phyloP scores from a whole-genome alignment of 1,140 invertebrate genomes.

The Gryon sp. region DNA sequence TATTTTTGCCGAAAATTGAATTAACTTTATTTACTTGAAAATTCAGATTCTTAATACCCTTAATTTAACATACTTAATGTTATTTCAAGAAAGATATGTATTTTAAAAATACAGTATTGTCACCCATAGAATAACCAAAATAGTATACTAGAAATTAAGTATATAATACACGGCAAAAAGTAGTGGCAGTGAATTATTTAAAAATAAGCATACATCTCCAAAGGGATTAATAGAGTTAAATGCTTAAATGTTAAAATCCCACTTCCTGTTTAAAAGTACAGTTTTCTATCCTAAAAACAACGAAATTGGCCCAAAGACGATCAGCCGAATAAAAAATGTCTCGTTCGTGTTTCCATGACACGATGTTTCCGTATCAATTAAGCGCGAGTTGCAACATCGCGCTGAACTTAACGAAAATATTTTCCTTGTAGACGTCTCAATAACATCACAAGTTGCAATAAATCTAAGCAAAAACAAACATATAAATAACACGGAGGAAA shows the following conservation, averaged over 20 bases:
- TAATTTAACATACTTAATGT: neutral
- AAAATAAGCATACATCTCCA: too few relatives aligned
- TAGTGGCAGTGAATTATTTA: too few relatives aligned
- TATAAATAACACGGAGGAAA: constrained; percentile 20
- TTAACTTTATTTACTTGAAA: too few relatives aligned
- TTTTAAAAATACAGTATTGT: too few relatives aligned
- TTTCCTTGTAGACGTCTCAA: constrained; percentile 43
- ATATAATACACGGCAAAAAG: too few relatives aligned
- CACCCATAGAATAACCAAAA: constrained; percentile 11
- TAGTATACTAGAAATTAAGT: constrained; percentile 8
- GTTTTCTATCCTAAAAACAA: constrained; percentile 42
- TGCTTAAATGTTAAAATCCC: constrained; percentile 16
- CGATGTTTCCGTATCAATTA: constrained; percentile 49
- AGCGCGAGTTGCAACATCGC: constrained; percentile 40
- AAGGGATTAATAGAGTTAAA: constrained; percentile 28
- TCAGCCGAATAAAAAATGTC: constrained; percentile 24
- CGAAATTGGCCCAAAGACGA: constrained; percentile 17
- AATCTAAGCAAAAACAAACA: constrained; percentile 47
- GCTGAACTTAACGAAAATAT: constrained; percentile 50
- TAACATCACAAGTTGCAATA: constrained; percentile 32
- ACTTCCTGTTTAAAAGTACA: constrained; percentile 42
- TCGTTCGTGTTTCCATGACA: constrained; percentile 6
- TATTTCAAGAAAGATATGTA: neutral
- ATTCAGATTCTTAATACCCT: too few relatives aligned
- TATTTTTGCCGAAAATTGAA: too few relatives aligned